phyloP scores from a whole-genome alignment of 2,113 vertebrate species.

The Toxotes chatareus region DNA sequence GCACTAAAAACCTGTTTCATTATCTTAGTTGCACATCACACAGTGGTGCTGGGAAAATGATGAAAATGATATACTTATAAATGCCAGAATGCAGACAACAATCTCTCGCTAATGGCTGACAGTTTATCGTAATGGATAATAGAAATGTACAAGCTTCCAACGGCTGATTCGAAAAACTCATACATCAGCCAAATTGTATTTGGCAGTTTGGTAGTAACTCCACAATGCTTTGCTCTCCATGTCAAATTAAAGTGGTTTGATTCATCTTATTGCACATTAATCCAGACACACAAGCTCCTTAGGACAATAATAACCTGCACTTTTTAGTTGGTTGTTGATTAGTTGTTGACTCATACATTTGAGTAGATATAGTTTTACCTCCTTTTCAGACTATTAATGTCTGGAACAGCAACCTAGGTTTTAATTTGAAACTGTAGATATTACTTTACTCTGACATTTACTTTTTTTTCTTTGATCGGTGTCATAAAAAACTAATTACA shows the following conservation, averaged over 20 bases:
- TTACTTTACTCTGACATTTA: slow-evolving; percentile 32
- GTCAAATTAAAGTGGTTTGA: not conserved
- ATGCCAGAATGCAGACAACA: not conserved
- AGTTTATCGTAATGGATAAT: too few species aligned
- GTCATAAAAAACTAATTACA: slow-evolving; percentile 29
- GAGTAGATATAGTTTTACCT: not conserved
- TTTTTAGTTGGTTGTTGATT: not conserved
- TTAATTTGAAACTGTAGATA: not conserved
- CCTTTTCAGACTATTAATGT: not conserved
- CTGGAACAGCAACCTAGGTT: not conserved
- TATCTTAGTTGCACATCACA: not conserved
- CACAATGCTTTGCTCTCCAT: not conserved
- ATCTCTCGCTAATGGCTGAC: not conserved
- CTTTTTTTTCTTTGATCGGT: not conserved
- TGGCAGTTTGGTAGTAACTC: not conserved
- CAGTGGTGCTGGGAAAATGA: too few species aligned
- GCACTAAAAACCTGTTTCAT: not conserved
- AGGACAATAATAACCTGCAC: not conserved
- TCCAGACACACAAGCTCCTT: not conserved
- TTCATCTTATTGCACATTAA: not conserved
- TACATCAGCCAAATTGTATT: not conserved
- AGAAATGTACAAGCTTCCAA: too few species aligned
- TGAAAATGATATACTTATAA: not conserved
- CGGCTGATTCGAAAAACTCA: not conserved
- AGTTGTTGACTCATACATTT: not conserved